These are phyloP conservation scores for Dryobota labecula DNA, from an alignment of 2,888 invertebrate species.

Conservation along the genomic window DNA sequence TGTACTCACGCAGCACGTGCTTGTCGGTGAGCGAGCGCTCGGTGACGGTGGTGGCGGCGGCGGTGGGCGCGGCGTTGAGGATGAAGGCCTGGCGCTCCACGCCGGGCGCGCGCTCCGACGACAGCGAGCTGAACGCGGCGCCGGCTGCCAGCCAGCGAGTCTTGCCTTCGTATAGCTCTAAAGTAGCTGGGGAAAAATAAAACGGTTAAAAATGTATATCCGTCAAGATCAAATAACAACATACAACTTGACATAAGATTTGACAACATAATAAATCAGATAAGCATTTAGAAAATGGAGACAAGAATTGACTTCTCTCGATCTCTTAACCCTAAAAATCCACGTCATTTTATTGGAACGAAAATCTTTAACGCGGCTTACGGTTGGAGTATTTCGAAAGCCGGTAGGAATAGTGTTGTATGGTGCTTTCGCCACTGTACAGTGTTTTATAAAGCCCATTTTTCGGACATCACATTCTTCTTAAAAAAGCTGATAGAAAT, in stretches of 20 bases:
- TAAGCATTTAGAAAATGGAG: background rate
- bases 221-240: background rate
- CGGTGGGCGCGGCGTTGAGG: constrained; percentile 93
- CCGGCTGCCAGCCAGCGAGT: constrained; percentile 94
- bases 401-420: too few species aligned
- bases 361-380: too few species aligned
- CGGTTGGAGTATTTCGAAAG: too few species aligned
- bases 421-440: too few species aligned
- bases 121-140: constrained; percentile 96
- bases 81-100: constrained; percentile 96
- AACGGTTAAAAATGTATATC: background rate
- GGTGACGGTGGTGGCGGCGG: constrained; percentile 97
- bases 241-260: background rate
- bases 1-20: constrained; percentile 79
- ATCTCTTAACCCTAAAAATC: background rate
- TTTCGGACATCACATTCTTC: too few species aligned
- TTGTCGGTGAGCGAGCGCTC: constrained; percentile 98
- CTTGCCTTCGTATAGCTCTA: constrained; percentile 98
- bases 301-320: background rate
- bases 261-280: background rate
- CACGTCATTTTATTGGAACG: too few species aligned
- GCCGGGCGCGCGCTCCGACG: constrained; percentile 91
- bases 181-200: constrained; percentile 90
- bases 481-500: too few species aligned
- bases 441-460: too few species aligned